Conservation (phyloP, 1,140 invertebrate genomes). For the Heliconius nattereri region DNA sequence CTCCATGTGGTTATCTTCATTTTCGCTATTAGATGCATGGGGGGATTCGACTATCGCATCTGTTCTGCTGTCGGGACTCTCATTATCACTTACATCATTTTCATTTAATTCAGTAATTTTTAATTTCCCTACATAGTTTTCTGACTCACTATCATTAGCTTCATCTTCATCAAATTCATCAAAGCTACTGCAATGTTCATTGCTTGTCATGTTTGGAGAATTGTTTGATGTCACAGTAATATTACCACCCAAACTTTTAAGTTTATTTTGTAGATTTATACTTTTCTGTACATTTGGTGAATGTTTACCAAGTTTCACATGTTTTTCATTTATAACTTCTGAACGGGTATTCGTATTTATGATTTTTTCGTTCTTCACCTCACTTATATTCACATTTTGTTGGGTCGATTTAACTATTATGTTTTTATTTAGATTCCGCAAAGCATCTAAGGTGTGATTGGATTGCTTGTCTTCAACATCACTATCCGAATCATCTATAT, state of each 20-base stretch:
- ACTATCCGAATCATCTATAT: constrained; percentile 73
- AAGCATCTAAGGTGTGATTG: constrained; percentile 24
- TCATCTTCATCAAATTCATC: constrained; percentile 44
- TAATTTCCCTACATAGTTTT: constrained; percentile 49
- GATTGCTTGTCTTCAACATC: constrained; percentile 39
- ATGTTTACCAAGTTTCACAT: constrained; percentile 38
- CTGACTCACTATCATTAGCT: constrained; percentile 52
- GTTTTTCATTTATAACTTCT: constrained; percentile 7
- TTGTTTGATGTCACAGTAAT: constrained; percentile 61
- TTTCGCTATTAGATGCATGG: constrained; percentile 49
- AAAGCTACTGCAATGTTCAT: constrained; percentile 28
- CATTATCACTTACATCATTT: constrained; percentile 44
- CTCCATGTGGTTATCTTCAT: constrained; percentile 41
- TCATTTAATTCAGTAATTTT: constrained; percentile 65
- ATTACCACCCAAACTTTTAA: constrained; percentile 62
- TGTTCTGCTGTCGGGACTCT: constrained; percentile 43
- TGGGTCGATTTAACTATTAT: constrained; percentile 51
- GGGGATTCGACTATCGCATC: constrained; percentile 53
- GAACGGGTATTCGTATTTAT: constrained; percentile 11
- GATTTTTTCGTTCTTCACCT: constrained; percentile 21
- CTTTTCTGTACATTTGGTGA: constrained; percentile 50
- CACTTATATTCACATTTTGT: constrained; percentile 32
- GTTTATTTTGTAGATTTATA: constrained; percentile 54
- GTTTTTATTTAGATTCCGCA: constrained; percentile 54
- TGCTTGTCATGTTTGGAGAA: constrained; percentile 37